These are phyloP conservation scores for Diadema setosum DNA, from an alignment of 35 echinoderm and acorn worm species.

Conservation along the genomic window DNA sequence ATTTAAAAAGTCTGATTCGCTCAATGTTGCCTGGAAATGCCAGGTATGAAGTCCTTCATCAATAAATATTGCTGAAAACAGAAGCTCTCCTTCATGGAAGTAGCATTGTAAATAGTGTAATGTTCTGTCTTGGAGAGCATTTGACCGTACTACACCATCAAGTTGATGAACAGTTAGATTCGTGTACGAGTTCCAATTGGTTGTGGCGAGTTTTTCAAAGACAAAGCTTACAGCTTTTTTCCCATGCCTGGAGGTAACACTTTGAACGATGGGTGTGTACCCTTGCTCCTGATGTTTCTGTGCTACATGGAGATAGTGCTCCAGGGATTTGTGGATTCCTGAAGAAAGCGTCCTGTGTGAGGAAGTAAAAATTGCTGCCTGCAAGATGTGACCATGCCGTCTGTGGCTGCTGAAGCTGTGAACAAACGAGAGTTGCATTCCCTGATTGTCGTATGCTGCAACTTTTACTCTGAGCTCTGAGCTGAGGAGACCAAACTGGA, in stretches of 20 bases:
- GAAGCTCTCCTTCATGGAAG: conserved; percentile 14
- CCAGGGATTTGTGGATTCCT: conserved; percentile 13
- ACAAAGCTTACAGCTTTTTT: conserved; percentile 56
- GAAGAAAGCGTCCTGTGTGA: neutral
- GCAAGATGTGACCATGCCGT: conserved; percentile 26
- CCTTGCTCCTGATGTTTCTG: neutral
- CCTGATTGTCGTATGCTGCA: neutral
- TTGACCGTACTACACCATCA: conserved; percentile 37
- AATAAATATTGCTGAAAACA: conserved; percentile 83
- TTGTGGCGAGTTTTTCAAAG: conserved; percentile 41
- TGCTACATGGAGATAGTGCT: neutral
- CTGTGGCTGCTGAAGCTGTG: conserved; percentile 58
- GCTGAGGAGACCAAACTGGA: neutral
- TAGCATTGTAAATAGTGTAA: conserved; percentile 68
- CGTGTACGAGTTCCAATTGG: conserved; percentile 63
- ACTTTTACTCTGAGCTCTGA: conserved; percentile 27
- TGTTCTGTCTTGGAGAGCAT: conserved; percentile 50
- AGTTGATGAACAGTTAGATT: conserved; percentile 53
- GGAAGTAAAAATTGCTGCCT: conserved; percentile 36
- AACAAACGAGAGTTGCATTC: conserved; percentile 36
- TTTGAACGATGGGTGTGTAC: conserved; percentile 37
- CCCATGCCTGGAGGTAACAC: conserved; percentile 22
- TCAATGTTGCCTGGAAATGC: conserved; percentile 56
- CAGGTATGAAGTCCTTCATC: conserved; percentile 18
- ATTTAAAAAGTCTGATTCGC: neutral